phyloP scores from a whole-genome alignment of 2,888 invertebrate species.

The Blastobasis lacticolella region DNA sequence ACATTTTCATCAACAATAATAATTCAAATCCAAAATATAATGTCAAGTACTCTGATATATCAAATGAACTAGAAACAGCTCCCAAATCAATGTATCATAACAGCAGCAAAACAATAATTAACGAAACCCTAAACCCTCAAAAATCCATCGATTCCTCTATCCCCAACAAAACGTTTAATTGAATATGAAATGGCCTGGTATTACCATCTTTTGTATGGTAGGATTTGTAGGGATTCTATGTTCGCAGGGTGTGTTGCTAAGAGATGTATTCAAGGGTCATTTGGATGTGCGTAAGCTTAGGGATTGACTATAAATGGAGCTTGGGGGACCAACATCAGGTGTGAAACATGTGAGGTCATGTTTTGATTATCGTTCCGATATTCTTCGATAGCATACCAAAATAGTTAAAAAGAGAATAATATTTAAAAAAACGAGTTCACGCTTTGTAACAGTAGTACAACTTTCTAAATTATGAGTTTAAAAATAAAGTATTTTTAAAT shows the following conservation, averaged over 20 bases:
- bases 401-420: too few relatives aligned
- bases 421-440: too few relatives aligned
- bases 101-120: neutral
- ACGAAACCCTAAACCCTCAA: slow-evolving; percentile 42
- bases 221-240: slow-evolving; percentile 57
- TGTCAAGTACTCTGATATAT: too few relatives aligned
- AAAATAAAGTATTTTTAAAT: too few relatives aligned
- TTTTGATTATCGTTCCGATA: too few relatives aligned
- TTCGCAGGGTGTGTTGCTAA: slow-evolving; percentile 46
- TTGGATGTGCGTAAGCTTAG: slow-evolving; percentile 51
- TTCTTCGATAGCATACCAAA: too few relatives aligned
- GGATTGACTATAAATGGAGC: slow-evolving; percentile 31
- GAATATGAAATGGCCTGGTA: slow-evolving; percentile 78
- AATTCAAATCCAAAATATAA: too few relatives aligned
- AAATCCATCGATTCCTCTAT: slow-evolving; percentile 73
- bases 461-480: too few relatives aligned
- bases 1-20: too few relatives aligned
- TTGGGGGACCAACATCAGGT: slow-evolving; percentile 40
- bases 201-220: slow-evolving; percentile 65
- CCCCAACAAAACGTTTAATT: slow-evolving; percentile 78
- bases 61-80: too few relatives aligned
- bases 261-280: slow-evolving; percentile 55
- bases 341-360: slow-evolving; percentile 22
- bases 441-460: too few relatives aligned
- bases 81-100: too few relatives aligned